Evolutionary conservation across 2,113 vertebrate species (phyloP), one percentile per base, ranked within the genome.

Genomic region (Toxotes chatareus): DNA sequence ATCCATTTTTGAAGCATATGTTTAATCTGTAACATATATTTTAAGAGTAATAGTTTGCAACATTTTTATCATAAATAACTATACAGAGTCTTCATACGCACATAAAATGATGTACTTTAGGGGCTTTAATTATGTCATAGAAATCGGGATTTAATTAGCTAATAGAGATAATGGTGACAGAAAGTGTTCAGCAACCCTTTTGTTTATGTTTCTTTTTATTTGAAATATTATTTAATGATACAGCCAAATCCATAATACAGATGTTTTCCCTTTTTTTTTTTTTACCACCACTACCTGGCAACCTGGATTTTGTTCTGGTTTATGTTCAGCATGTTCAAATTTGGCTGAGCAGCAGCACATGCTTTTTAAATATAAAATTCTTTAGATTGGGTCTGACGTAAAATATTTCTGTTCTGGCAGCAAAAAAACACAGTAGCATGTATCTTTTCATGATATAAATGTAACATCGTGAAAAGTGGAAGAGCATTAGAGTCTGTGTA

Each of bases 311-410:
- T 40, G 21, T 8, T n/a, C 38, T 44, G 38, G 38, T 36, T 46
- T 44, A 44, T 1, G 16, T 51, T 83, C 76, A 85, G 79, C 67
- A 77, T 87, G 76, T 73, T 56, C 40, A 60, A 44, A 49, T 79
- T 75, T 42, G 65, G 55, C 19, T 23, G n/a, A 55, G 59, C 59
- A 55, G 64, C 61, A 60, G 7, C 38, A 34, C 13, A 11, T 42
- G 17, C 31, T 31, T 56, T 63, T 46, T n/a, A 36, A 31, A 67
- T 59, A 44, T 23, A 62, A 56, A 36, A 31, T 49, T 36, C 4
- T 62, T 62, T 7, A 8, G 13, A 47, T 9, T 44, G 12, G 17
- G 11, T 14, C 10, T 49, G 49, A 36, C 14, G 6, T 8, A 38
- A 47, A 21, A 27, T 27, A 60, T 27, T 46, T 7, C 17, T 36